These are phyloP conservation scores for Oceanites oceanicus DNA, from an alignment of 2,113 vertebrate genomes.

Conservation along the genomic window DNA sequence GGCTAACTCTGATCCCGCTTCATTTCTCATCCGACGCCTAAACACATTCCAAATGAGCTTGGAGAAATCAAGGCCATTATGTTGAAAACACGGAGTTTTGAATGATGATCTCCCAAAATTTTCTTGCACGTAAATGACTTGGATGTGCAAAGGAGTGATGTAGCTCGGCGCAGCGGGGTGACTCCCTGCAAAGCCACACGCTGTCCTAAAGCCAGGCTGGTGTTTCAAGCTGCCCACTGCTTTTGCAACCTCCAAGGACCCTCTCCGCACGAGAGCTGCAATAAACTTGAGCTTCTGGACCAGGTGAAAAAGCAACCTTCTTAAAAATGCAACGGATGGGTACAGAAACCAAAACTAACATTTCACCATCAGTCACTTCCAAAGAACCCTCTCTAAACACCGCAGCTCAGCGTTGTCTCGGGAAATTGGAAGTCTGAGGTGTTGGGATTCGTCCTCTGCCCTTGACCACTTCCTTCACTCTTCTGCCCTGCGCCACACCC, in stretches of 20 bases:
- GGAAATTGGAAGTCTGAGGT: neutral
- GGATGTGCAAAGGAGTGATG: rapidly evolving
- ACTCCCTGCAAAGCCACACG: neutral
- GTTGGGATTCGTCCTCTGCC: neutral
- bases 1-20: neutral
- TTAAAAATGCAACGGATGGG: rapidly evolving
- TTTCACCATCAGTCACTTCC: neutral
- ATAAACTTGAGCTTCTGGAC: neutral
- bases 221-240: neutral
- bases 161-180: neutral
- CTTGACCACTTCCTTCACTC: neutral
- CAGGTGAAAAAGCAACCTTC: neutral
- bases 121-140: neutral
- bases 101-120: neutral
- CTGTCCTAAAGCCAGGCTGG: neutral
- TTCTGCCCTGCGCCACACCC: neutral
- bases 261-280: neutral
- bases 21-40: neutral
- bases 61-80: neutral
- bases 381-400: neutral
- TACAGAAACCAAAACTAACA: neutral
- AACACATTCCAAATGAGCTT: neutral
- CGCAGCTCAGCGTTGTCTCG: rapidly evolving
- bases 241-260: neutral
- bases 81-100: neutral